Conservation (phyloP, 1,140 invertebrate species). For the Notospermus geniculatus region DNA sequence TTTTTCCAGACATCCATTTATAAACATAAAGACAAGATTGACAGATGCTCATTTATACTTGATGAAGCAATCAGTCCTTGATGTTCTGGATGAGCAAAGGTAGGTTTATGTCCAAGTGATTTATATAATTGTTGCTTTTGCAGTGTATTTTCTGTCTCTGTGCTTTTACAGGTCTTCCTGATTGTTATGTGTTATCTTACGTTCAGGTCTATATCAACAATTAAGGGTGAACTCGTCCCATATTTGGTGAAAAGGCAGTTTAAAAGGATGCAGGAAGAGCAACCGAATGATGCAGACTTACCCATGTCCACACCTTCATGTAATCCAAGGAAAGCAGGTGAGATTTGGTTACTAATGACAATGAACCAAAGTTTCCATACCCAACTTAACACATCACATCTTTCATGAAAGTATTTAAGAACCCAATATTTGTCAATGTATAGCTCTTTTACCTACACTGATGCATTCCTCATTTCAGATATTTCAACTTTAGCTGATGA, state of each 20-base stretch:
- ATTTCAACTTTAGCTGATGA: slow-evolving; percentile 35
- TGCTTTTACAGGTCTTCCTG: too few species aligned
- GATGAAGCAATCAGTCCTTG: slow-evolving; percentile 80
- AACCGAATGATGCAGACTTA: background rate
- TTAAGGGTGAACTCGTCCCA: slow-evolving; percentile 87
- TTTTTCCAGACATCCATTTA: slow-evolving; percentile 61
- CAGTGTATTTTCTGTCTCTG: too few species aligned
- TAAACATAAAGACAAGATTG: slow-evolving; percentile 73
- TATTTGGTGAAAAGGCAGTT: slow-evolving; percentile 83
- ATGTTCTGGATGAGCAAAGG: slow-evolving; percentile 73
- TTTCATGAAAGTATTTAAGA: too few species aligned
- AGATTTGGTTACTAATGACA: too few species aligned
- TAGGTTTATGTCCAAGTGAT: too few species aligned
- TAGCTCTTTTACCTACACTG: too few species aligned
- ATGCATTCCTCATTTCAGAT: slow-evolving; percentile 31
- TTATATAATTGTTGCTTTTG: too few species aligned
- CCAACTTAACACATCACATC: too few species aligned
- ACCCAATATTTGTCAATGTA: too few species aligned
- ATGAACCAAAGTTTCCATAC: too few species aligned
- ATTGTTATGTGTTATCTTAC: too few species aligned
- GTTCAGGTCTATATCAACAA: slow-evolving; percentile 63
- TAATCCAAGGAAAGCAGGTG: slow-evolving; percentile 3
- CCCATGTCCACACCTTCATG: background rate
- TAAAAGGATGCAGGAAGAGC: background rate
- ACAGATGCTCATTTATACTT: slow-evolving; percentile 88